Evolutionary conservation across 1,140 invertebrate genomes (phyloP).

Genomic region (Popillia japonica): DNA sequence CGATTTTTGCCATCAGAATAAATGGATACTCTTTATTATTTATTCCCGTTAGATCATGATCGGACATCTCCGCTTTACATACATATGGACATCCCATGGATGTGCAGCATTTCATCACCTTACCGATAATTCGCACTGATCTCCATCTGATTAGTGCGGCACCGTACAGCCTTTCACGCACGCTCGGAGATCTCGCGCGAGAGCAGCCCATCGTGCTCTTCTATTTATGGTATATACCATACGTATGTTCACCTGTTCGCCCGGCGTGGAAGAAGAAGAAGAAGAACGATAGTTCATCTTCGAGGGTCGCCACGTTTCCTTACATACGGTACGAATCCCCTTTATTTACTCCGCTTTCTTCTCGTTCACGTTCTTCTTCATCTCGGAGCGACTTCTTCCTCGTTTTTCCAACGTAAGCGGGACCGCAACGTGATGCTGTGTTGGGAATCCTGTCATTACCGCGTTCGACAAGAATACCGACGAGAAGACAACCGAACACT

Average conservation of each 20-base stretch:
- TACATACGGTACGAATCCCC: background rate
- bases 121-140: conserved; percentile 32
- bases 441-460: conserved; percentile 3
- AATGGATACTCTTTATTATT: too few species aligned
- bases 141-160: conserved; percentile 30
- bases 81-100: background rate
- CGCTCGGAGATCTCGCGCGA: conserved; percentile 6
- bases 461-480: conserved; percentile 3
- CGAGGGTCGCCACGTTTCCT: background rate
- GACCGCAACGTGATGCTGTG: background rate
- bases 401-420: background rate
- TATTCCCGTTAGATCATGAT: too few species aligned
- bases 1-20: too few species aligned
- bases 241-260: background rate
- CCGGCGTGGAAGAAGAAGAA: too few species aligned
- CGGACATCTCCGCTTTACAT: too few species aligned
- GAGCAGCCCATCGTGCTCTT: background rate
- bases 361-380: background rate
- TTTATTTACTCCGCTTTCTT: background rate
- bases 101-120: conserved; percentile 21
- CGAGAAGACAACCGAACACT: background rate
- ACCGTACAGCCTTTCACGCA: conserved; percentile 16
- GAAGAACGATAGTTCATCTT: background rate
- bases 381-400: background rate
- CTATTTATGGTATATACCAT: conserved; percentile 31